Base-by-base conservation (phyloP, 1,140 invertebrate species). In the Pogonus chalceus region DNA sequence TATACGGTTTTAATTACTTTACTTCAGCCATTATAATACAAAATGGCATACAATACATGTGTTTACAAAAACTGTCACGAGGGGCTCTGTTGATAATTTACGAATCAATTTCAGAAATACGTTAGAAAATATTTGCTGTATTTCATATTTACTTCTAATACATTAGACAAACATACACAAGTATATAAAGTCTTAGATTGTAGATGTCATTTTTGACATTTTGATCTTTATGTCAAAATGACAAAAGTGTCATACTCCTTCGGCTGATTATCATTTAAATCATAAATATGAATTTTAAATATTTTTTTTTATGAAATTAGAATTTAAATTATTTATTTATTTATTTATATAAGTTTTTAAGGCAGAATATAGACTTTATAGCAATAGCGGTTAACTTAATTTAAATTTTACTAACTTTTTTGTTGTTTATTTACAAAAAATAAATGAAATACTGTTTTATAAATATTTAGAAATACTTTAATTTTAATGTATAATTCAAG, bases 11-110 rank as follows among this genome's bases (percentile, higher is more conserved):
- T 43, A 43, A 43, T 43, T 43, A 43, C 37, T 43, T 43, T 43
- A 9, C 37, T 43, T 4, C 37, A 16, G 37, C 37, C 37, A 43
- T 43, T 43, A 43, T 43, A 43, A 43, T 43, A 43, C 37, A 43
- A 43, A 43, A 43, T 43, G 37, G 37, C 37, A 43, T 43, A 43
- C 37, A 43, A 16, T 16, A 43, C 18, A 16, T 43, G 18, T 43
- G 37, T 43, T 43, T 43, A 43, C 37, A 43, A 43, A 43, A 43
- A 43, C 37, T 43, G 37, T 12, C 18, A 43, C 37, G 18, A 43
- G 37, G 18, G 37, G 37, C 37, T 10, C 37, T 43, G 37, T 18
- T 4, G 3, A 18, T 16, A 12, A 31, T 43, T 10, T 9, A 43
- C 9, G n/a, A 43, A 4, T 9, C 18, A 43, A 43, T 9, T 18